phyloP scores from a whole-genome alignment of 1,140 invertebrate genomes.

The Papilio polytes region DNA sequence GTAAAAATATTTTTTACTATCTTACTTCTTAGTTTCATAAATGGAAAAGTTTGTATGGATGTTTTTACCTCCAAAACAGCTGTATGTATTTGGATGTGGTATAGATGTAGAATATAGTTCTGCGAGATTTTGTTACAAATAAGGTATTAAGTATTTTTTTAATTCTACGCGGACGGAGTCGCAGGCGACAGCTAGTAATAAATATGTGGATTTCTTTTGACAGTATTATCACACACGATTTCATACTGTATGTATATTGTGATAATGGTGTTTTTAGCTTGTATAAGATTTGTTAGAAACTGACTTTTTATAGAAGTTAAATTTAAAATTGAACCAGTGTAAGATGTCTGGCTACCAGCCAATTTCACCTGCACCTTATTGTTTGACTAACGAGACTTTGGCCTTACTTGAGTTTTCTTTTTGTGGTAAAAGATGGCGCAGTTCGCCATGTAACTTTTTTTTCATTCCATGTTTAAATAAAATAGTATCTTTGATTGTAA shows the following conservation, averaged over 20 bases:
- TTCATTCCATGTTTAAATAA: neutral
- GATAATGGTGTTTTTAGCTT: slow-evolving; percentile 1
- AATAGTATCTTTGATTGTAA: neutral
- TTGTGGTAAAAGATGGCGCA: slow-evolving; percentile 8
- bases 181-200: no score
- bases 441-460: neutral
- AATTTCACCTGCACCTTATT: slow-evolving; percentile 14
- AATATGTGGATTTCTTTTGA: neutral
- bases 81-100: no score
- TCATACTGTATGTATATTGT: neutral
- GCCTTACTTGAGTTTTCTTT: slow-evolving; percentile 17
- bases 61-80: no score
- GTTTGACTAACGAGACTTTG: slow-evolving; percentile 25
- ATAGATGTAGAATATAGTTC: no score
- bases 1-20: no score
- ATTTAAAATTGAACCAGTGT: slow-evolving; percentile 12
- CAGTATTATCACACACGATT: neutral
- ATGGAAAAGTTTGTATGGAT: no score
- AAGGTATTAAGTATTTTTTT: no score
- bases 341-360: neutral
- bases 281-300: neutral
- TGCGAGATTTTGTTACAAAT: no score
- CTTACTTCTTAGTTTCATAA: no score
- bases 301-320: slow-evolving; percentile 1
- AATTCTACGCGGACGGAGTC: no score